Evolutionary conservation across 1,140 invertebrate genomes (phyloP).

Genomic region (Phymastichus coffea): DNA sequence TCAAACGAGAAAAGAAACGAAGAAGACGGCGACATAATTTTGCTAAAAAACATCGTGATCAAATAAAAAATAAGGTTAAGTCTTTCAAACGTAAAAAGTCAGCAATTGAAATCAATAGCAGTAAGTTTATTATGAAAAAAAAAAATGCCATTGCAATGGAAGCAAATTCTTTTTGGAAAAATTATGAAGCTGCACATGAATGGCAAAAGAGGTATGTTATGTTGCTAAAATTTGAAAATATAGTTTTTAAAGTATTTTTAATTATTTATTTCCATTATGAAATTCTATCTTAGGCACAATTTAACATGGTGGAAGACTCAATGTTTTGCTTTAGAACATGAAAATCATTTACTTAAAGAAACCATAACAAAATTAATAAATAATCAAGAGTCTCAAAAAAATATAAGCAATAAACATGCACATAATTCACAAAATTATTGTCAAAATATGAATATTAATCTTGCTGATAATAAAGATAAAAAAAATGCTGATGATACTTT

Average conservation of each 20-base stretch:
- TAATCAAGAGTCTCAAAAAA: slow-evolving; percentile 15
- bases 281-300: slow-evolving; percentile 43
- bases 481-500: slow-evolving; percentile 40
- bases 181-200: slow-evolving; percentile 46
- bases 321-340: slow-evolving; percentile 64
- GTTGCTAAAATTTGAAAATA: not conserved
- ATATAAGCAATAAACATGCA: too few species aligned
- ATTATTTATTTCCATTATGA: not conserved
- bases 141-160: slow-evolving; percentile 19
- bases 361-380: slow-evolving; percentile 45
- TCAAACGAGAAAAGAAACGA: slow-evolving; percentile 33
- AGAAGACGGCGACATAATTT: not conserved
- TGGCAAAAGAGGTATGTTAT: slow-evolving; percentile 48
- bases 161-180: slow-evolving; percentile 50
- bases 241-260: not conserved
- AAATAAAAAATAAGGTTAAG: slow-evolving; percentile 43
- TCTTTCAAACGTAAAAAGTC: slow-evolving; percentile 29
- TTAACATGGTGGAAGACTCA: slow-evolving; percentile 68
- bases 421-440: slow-evolving; percentile 5
- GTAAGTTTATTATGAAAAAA: slow-evolving; percentile 10
- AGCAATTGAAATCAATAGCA: not conserved
- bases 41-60: slow-evolving; percentile 33
- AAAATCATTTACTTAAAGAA: slow-evolving; percentile 62
- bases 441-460: not conserved
- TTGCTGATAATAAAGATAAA: not conserved